A percentile compares a stretch with the other conserved stretches of the same genome.
These are phyloP conservation scores for Pseudotriccus pelzelni DNA, from an alignment of 2,797 vertebrate genomes.

Conservation along the genomic window DNA sequence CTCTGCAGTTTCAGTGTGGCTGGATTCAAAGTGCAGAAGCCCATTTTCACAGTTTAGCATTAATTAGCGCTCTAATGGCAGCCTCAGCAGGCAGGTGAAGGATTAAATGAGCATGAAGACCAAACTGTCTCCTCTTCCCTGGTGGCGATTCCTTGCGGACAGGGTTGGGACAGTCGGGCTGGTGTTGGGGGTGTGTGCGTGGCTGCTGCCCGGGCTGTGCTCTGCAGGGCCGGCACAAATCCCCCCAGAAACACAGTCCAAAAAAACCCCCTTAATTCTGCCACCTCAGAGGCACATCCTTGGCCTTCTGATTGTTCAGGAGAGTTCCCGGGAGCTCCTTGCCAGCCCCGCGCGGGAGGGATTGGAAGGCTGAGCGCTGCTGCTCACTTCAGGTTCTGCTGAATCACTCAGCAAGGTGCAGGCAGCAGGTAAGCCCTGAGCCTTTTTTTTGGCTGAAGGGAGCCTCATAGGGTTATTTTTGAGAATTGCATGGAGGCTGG, in stretches of 20 bases:
- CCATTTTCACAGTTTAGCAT: constrained; percentile 49
- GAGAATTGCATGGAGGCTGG: constrained; percentile 37
- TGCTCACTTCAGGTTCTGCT: constrained; percentile 1
- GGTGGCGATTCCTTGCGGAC: not conserved
- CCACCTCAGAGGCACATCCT: not conserved
- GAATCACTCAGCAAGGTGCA: constrained; percentile 28
- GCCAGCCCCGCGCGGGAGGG: not conserved
- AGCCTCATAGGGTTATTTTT: constrained; percentile 54
- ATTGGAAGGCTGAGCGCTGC: not conserved
- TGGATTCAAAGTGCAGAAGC: constrained; percentile 49
- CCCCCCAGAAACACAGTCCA: not conserved
- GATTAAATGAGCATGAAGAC: constrained; percentile 38
- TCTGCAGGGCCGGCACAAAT: not conserved
- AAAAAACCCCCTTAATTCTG: not conserved
- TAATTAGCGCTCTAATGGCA: constrained; percentile 61
- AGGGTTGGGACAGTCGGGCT: not conserved
- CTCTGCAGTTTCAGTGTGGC: constrained; percentile 68
- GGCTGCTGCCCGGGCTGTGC: not conserved
- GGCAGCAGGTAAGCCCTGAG: constrained; percentile 8
- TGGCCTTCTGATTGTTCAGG: not conserved
- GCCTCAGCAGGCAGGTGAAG: constrained; percentile 47
- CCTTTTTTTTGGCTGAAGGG: constrained; percentile 11
- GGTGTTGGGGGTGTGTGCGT: not conserved
- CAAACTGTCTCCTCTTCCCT: not conserved
- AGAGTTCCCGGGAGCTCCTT: constrained; percentile 3